Conservation (phyloP, 2,888 invertebrate genomes). For the Cyclophora punctaria region DNA sequence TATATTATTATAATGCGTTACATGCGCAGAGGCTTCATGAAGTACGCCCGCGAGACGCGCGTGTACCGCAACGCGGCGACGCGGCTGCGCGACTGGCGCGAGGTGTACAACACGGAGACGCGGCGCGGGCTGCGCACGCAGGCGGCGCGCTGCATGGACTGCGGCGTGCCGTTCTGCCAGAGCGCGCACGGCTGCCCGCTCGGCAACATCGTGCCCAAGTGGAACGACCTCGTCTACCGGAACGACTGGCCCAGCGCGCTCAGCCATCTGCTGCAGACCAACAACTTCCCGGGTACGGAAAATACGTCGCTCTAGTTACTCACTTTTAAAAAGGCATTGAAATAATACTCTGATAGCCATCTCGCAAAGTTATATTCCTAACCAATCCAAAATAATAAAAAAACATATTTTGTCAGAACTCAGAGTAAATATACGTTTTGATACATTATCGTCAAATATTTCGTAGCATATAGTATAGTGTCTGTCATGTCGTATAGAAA, state of each 20-base stretch:
- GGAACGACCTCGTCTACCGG: slow-evolving; percentile 98
- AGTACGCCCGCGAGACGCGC: slow-evolving; percentile 92
- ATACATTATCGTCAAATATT: too few relatives aligned
- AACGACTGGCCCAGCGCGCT: slow-evolving; percentile 96
- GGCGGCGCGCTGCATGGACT: slow-evolving; percentile 98
- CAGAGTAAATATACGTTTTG: too few relatives aligned
- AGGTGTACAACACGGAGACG: slow-evolving; percentile 93
- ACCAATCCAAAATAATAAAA: too few relatives aligned
- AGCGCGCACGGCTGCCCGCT: slow-evolving; percentile 92
- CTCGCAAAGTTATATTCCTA: too few relatives aligned
- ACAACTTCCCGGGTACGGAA: slow-evolving; percentile 93
- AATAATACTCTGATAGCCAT: too few relatives aligned
- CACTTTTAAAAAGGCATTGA: too few relatives aligned
- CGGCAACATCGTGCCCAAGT: slow-evolving; percentile 98
- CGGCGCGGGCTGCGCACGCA: slow-evolving; percentile 92
- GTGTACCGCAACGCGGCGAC: slow-evolving; percentile 90
- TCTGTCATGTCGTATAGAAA: too few relatives aligned
- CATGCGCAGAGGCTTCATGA: slow-evolving; percentile 88
- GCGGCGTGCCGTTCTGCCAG: slow-evolving; percentile 96
- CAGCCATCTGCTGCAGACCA: slow-evolving; percentile 94
- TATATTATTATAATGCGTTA: too few relatives aligned
- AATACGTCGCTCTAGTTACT: too few relatives aligned
- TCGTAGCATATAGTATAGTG: too few relatives aligned
- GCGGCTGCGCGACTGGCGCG: slow-evolving; percentile 95
- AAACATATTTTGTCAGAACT: too few relatives aligned